A percentile compares a stretch with the other conserved stretches of the same genome.
phyloP scores from a whole-genome alignment of 2,113 vertebrate genomes.

The Chelonoidis abingdonii region DNA sequence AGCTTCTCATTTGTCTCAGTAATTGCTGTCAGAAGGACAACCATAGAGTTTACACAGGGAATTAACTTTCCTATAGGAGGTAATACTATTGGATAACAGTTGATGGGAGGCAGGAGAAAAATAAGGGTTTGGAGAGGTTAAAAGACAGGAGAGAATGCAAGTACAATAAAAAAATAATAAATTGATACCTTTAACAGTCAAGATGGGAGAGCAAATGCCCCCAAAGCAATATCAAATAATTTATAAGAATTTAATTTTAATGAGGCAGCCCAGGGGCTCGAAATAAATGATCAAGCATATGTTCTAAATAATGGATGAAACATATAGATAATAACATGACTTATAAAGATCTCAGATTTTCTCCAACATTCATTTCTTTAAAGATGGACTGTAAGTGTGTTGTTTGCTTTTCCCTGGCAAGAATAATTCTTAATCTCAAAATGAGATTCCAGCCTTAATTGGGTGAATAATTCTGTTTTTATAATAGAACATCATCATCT shows the following conservation, averaged over 20 bases:
- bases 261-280: not conserved
- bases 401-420: too few relatives aligned
- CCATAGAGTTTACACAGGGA: not conserved
- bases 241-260: conserved; percentile 57
- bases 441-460: conserved; percentile 24
- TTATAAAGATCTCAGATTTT: conserved; percentile 38
- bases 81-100: not conserved
- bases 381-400: too few relatives aligned
- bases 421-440: conserved; percentile 34
- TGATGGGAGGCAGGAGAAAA: not conserved
- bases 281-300: not conserved
- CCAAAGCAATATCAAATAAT: conserved; percentile 37
- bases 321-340: conserved; percentile 4
- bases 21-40: not conserved
- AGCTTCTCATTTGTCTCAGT: fast-evolving
- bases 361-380: not conserved
- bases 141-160: not conserved
- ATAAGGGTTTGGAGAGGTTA: not conserved
- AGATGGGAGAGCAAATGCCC: not conserved
- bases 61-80: conserved; percentile 1
- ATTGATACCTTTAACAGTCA: not conserved
- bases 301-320: conserved; percentile 41
- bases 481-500: not conserved
- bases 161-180: conserved; percentile 4
- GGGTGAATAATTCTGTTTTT: conserved; percentile 25